Evolutionary conservation across 2,797 vertebrate species (phyloP), one percentile per base, ranked within the genome.

Genomic region (Gymnopithys bicolor): DNA sequence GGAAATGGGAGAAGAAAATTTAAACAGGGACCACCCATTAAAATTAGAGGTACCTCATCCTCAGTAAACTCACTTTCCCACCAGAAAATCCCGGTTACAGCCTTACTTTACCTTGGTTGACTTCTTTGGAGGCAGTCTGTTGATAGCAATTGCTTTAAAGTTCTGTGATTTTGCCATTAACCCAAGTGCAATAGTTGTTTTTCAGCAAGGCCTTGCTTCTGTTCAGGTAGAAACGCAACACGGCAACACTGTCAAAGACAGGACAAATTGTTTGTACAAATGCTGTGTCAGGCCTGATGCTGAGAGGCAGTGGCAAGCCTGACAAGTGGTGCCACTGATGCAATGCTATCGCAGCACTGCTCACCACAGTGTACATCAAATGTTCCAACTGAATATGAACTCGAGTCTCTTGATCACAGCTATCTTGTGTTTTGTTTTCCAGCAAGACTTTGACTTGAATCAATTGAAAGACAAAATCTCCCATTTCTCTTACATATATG

Each of bases 1-100:
- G 94, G 95, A 93, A 94, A 95, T 90, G 56, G 77, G 63, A 86
- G 52, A 91, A 84, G 23, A 88, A 93, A 92, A 88, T 73, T 89
- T 83, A 84, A 92, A 84, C 52, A 77, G 14, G 8, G 77, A 73
- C 59, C 51, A 24, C 25, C 37, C 35, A 60, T 67, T 88, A 95
- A 93, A 86, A 95, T 82, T 19, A 82, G 77, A 90, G 63, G 63
- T 51, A 68, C 24, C 11, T 9, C 15, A 19, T 68, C 32, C 35
- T 81, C 59, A 30, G 32, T 2, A 63, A 84, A 62, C 51, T 78
- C 39, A 58, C 11, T 7, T 63, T 92, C 48, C 77, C 64, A 53
- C 33, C 64, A 87, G n/a, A 46, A 93, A 74, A 93, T 32, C 45
- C 37, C 30, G 21, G 23, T 19, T 60, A 51, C 22, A 90, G 30